phyloP scores from a whole-genome alignment of 2,888 invertebrate species.

The Campoletis raptor region DNA sequence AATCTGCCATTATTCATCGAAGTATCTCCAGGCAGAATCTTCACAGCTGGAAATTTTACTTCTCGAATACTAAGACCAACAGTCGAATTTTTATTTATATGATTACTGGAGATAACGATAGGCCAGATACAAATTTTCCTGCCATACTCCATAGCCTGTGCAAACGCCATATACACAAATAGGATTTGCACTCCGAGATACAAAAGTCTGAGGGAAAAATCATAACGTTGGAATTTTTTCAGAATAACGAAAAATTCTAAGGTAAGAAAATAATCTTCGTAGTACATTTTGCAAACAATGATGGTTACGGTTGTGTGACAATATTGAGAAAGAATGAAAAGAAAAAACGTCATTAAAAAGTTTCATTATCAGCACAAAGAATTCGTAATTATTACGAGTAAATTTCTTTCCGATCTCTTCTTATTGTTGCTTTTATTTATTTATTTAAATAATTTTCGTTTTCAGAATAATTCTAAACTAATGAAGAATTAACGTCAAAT shows the following conservation, averaged over 20 bases:
- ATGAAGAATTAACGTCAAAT: not conserved
- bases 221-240: constrained; percentile 1
- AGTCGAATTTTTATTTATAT: not conserved
- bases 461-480: not conserved
- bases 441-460: not conserved
- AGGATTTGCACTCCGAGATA: constrained; percentile 4
- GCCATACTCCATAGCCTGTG: not conserved
- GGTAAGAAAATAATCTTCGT: constrained; percentile 21
- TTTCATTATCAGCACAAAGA: not conserved
- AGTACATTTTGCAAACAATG: not conserved
- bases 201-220: constrained; percentile 21
- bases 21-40: constrained; percentile 4
- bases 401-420: not conserved
- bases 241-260: not conserved
- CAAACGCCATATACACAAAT: not conserved
- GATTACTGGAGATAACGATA: constrained; percentile 25
- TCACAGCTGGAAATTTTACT: constrained; percentile 11
- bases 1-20: constrained; percentile 10
- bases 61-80: not conserved
- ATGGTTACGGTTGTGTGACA: not conserved
- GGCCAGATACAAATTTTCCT: constrained; percentile 12
- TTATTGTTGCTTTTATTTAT: not conserved
- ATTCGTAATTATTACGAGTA: not conserved
- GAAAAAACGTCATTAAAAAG: not conserved
- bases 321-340: not conserved